Conservation (phyloP, 2,113 vertebrate species). For the Oenanthe oenanthe region DNA sequence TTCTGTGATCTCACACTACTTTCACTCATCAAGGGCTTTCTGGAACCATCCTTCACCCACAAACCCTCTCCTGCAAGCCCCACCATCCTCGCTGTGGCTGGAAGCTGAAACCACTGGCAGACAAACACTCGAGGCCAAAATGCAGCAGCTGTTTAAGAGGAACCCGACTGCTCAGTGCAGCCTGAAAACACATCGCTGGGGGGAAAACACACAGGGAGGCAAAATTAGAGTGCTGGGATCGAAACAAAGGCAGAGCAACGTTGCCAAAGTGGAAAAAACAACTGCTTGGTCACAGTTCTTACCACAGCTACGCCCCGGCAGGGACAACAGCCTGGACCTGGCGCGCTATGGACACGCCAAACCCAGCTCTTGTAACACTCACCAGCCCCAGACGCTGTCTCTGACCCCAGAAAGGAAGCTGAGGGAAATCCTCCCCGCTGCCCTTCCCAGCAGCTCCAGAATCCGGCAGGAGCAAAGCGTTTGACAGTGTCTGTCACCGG, state of each 20-base stretch:
- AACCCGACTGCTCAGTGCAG: not conserved
- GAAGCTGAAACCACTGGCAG: not conserved
- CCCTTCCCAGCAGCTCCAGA: not conserved
- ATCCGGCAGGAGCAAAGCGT: not conserved
- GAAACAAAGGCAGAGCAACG: not conserved
- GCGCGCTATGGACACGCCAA: fast-evolving
- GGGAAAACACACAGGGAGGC: not conserved
- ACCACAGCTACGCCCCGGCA: fast-evolving
- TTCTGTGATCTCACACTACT: not conserved
- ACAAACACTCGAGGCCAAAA: not conserved
- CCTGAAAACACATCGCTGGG: not conserved
- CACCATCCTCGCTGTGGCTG: not conserved
- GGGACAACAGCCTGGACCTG: not conserved
- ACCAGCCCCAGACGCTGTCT: fast-evolving
- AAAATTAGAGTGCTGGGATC: not conserved
- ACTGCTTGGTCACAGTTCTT: not conserved
- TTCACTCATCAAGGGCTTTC: not conserved
- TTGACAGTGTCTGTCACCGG: not conserved
- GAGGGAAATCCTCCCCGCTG: not conserved
- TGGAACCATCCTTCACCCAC: not conserved
- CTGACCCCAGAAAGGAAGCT: not conserved
- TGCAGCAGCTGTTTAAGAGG: not conserved
- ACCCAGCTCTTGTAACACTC: fast-evolving
- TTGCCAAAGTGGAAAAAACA: not conserved
- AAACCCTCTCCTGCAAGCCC: not conserved